A percentile compares a stretch with the other conserved stretches of the same genome.
Evolutionary conservation across 2,888 invertebrate species (phyloP).

Genomic region (Netelia melanura): DNA sequence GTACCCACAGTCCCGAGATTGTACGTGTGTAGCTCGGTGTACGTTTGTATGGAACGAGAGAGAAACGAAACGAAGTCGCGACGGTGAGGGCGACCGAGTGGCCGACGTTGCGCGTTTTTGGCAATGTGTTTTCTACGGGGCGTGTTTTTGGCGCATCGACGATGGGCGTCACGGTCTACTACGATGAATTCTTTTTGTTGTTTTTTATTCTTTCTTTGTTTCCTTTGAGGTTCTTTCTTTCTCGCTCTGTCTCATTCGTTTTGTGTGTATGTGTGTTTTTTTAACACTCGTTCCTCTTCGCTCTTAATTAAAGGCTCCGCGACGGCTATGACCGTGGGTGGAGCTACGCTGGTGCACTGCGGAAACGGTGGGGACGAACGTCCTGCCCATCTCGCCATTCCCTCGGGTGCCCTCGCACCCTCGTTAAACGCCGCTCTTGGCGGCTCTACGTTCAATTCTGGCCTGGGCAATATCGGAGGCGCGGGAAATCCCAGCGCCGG

Average conservation of each 20-base stretch:
- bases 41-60: neutral
- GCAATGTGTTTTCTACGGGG: neutral
- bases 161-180: slow-evolving; percentile 33
- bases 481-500: slow-evolving; percentile 76
- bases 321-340: slow-evolving; percentile 89
- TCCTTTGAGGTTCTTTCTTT: neutral
- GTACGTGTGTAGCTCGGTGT: neutral
- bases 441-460: slow-evolving; percentile 78
- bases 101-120: neutral
- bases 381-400: slow-evolving; percentile 86
- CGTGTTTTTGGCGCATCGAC: neutral
- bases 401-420: slow-evolving; percentile 83
- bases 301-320: slow-evolving; percentile 85
- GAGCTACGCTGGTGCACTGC: slow-evolving; percentile 88
- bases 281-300: slow-evolving; percentile 79
- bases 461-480: slow-evolving; percentile 77
- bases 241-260: neutral
- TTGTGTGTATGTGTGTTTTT: slow-evolving; percentile 7
- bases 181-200: slow-evolving; percentile 80
- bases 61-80: no score
- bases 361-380: slow-evolving; percentile 87
- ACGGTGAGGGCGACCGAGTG: no score
- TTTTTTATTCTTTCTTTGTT: neutral
- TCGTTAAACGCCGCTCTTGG: slow-evolving; percentile 85
- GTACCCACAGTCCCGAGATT: slow-evolving; percentile 65